Conservation (phyloP, 2,888 invertebrate species). For the Maniola hyperantus region DNA sequence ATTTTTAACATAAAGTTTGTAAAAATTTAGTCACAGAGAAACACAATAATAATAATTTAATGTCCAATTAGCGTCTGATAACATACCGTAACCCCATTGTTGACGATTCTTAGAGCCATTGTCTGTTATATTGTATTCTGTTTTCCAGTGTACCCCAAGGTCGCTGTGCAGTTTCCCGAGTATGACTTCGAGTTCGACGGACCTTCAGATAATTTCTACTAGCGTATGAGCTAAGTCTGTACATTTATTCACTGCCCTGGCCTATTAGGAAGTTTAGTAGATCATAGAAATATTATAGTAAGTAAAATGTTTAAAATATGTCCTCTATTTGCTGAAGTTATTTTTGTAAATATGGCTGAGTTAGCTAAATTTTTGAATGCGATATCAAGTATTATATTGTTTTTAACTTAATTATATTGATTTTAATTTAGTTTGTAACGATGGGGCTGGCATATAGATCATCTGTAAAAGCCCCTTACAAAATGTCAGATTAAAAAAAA, state of each 20-base stretch:
- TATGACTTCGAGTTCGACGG: slow-evolving; percentile 66
- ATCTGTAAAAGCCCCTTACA: no score
- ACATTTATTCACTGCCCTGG: background rate
- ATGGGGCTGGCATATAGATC: no score
- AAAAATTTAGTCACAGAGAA: slow-evolving; percentile 29
- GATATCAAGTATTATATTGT: no score
- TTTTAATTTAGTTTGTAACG: no score
- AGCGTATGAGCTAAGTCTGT: background rate
- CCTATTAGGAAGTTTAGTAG: no score
- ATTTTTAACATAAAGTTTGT: background rate
- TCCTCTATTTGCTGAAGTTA: no score
- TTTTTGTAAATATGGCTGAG: no score
- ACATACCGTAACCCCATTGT: slow-evolving; percentile 44
- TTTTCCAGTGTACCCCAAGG: slow-evolving; percentile 66
- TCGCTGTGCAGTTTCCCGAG: slow-evolving; percentile 58
- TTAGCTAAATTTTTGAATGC: no score
- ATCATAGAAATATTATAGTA: no score
- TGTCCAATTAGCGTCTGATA: slow-evolving; percentile 52
- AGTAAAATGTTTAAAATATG: no score
- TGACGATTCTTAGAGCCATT: slow-evolving; percentile 34
- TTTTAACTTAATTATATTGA: no score
- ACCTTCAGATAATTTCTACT: slow-evolving; percentile 45
- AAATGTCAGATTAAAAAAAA: no score
- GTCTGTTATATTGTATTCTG: slow-evolving; percentile 42
- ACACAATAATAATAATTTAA: slow-evolving; percentile 31